phyloP scores from a whole-genome alignment of 2,888 invertebrate species.

The Poecilus cupreus region DNA sequence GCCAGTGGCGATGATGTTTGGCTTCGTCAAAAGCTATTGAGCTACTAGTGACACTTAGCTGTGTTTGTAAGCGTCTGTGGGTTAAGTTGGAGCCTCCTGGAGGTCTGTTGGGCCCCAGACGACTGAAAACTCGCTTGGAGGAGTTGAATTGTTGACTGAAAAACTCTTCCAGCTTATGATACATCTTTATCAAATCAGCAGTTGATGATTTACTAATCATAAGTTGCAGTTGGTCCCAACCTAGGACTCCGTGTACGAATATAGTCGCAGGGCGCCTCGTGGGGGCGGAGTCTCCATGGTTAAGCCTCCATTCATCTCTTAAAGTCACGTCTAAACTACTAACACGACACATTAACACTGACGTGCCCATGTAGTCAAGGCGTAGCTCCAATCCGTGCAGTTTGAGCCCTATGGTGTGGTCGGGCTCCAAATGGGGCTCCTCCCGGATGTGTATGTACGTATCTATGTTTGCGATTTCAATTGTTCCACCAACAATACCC shows the following conservation, averaged over 20 bases:
- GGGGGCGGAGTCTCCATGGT: slow-evolving; percentile 74
- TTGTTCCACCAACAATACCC: slow-evolving; percentile 97
- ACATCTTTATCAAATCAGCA: slow-evolving; percentile 97
- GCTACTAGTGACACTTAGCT: slow-evolving; percentile 39
- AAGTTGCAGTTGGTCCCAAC: slow-evolving; percentile 97
- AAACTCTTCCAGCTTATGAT: slow-evolving; percentile 96
- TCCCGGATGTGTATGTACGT: slow-evolving; percentile 92
- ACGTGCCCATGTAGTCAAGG: slow-evolving; percentile 99
- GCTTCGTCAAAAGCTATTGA: slow-evolving; percentile 75
- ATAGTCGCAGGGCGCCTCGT: slow-evolving; percentile 88
- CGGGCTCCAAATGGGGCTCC: slow-evolving; percentile 92
- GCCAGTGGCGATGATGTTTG: slow-evolving; percentile 96
- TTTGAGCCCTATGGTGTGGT: slow-evolving; percentile 88
- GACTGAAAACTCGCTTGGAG: slow-evolving; percentile 89
- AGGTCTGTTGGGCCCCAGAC: slow-evolving; percentile 63
- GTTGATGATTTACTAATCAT: slow-evolving; percentile 98
- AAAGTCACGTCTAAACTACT: slow-evolving; percentile 87
- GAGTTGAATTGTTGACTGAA: slow-evolving; percentile 98
- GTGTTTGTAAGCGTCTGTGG: background rate
- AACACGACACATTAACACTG: slow-evolving; percentile 92
- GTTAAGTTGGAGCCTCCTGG: background rate
- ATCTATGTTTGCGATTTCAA: slow-evolving; percentile 91
- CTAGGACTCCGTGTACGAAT: slow-evolving; percentile 92
- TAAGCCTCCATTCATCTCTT: slow-evolving; percentile 91
- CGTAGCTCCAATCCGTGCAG: slow-evolving; percentile 91